A percentile compares a stretch with the other conserved stretches of the same genome.
Evolutionary conservation across 2,797 vertebrate genomes (phyloP).

Genomic region (Dendrocincla fuliginosa): DNA sequence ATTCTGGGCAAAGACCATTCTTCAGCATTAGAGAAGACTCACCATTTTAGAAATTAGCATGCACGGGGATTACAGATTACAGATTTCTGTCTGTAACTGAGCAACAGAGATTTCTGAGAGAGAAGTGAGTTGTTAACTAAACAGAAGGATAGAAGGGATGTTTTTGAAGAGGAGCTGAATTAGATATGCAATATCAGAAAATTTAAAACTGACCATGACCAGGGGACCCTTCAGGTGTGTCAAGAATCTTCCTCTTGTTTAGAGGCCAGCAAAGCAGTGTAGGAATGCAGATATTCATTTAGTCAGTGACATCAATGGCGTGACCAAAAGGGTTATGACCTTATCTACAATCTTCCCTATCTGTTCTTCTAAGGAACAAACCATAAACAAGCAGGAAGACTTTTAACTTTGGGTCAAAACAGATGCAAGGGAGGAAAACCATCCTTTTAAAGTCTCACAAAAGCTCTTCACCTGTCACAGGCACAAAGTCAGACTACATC

Average conservation of each 20-base stretch:
- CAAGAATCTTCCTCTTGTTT: neutral
- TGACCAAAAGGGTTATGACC: neutral
- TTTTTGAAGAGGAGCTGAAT: neutral
- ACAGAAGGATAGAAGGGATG: neutral
- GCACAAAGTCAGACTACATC: neutral
- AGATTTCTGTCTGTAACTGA: conserved; percentile 34
- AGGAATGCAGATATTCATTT: neutral
- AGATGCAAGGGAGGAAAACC: neutral
- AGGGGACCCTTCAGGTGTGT: neutral
- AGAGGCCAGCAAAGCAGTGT: neutral
- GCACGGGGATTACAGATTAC: neutral
- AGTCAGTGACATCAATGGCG: neutral
- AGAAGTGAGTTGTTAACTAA: neutral
- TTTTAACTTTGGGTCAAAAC: neutral
- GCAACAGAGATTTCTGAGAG: neutral
- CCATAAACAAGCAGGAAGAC: neutral
- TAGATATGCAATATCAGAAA: neutral
- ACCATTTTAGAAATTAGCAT: conserved; percentile 1
- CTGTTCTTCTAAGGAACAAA: neutral
- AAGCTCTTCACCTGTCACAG: neutral
- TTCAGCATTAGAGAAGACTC: neutral
- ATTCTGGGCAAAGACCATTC: neutral
- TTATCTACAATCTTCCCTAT: neutral
- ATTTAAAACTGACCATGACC: neutral
- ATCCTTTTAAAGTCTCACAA: neutral